Conservation (phyloP, 1,140 invertebrate genomes). For the Drosophila micromelanica region DNA sequence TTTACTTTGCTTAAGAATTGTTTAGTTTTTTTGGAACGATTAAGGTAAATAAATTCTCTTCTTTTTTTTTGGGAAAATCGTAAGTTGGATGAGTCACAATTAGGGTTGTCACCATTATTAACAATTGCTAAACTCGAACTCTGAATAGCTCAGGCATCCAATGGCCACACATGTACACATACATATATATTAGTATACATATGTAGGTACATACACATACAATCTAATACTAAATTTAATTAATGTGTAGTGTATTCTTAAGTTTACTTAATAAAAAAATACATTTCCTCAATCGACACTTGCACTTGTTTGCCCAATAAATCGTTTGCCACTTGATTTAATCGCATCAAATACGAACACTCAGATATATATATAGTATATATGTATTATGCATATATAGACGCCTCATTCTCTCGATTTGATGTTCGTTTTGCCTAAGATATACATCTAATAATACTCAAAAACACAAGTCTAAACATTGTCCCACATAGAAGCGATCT, state of each 20-base stretch:
- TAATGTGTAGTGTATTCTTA: slow-evolving; percentile 33
- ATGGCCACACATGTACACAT: slow-evolving; percentile 1
- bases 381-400: background rate
- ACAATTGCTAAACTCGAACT: slow-evolving; percentile 5
- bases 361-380: slow-evolving; percentile 12
- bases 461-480: slow-evolving; percentile 80
- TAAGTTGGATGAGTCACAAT: background rate
- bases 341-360: background rate
- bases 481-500: slow-evolving; percentile 23
- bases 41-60: background rate
- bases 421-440: slow-evolving; percentile 56
- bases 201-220: slow-evolving; percentile 7
- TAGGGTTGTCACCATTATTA: slow-evolving; percentile 3
- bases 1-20: background rate
- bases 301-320: background rate
- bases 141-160: slow-evolving; percentile 4
- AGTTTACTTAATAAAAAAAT: slow-evolving; percentile 71
- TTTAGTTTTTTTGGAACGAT: too few relatives aligned
- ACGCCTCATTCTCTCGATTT: too few relatives aligned
- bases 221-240: slow-evolving; percentile 20
- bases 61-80: background rate
- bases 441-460: slow-evolving; percentile 83
- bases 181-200: background rate
- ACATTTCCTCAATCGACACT: slow-evolving; percentile 37
- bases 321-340: background rate